phyloP scores from a whole-genome alignment of 2,888 invertebrate genomes.

The Eugnorisma glareosa region DNA sequence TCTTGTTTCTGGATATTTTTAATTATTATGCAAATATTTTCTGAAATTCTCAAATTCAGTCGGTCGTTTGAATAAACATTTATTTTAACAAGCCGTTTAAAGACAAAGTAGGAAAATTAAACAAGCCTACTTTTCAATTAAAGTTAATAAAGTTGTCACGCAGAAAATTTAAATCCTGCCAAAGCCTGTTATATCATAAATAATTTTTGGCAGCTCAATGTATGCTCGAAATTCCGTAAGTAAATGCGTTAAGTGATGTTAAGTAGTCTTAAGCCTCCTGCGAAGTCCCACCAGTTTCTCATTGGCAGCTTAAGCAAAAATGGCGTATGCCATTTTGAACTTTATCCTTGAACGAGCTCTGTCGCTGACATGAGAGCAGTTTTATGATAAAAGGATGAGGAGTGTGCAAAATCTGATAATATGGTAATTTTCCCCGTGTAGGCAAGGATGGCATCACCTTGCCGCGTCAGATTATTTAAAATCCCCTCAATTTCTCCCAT shows the following conservation, averaged over 20 bases:
- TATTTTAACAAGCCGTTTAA: conserved; percentile 8
- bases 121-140: conserved; percentile 47
- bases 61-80: not conserved
- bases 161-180: conserved; percentile 60
- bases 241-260: conserved; percentile 68
- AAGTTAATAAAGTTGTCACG: conserved; percentile 52
- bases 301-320: conserved; percentile 55
- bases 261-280: conserved; percentile 67
- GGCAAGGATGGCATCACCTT: conserved; percentile 54
- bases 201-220: conserved; percentile 64
- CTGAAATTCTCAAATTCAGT: not conserved
- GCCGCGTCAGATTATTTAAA: conserved; percentile 64
- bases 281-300: conserved; percentile 62
- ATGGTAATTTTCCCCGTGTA: conserved; percentile 57
- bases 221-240: conserved; percentile 64
- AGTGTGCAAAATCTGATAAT: conserved; percentile 64
- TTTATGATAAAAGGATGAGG: conserved; percentile 60
- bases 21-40: conserved; percentile 4
- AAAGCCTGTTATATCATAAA: conserved; percentile 64
- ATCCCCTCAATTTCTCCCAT: conserved; percentile 62
- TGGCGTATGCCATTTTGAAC: conserved; percentile 60
- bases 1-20: conserved; percentile 4
- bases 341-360: conserved; percentile 57
- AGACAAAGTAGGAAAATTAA: conserved; percentile 11
- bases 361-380: conserved; percentile 54